phyloP scores from a whole-genome alignment of 2,113 vertebrate genomes.

The Carassius gibelio region DNA sequence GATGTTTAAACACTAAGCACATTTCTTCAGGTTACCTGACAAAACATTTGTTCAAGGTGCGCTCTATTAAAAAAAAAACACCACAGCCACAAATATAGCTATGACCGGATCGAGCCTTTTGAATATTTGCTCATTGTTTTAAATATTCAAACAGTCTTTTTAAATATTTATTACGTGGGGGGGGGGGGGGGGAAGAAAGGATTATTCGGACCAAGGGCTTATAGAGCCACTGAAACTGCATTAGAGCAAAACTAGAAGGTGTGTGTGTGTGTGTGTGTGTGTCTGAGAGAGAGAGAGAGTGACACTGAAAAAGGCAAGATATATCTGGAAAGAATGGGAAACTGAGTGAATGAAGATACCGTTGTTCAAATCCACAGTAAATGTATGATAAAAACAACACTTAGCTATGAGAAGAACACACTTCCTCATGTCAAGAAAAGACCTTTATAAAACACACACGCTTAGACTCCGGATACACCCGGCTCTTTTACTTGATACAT shows the following conservation, averaged over 20 bases:
- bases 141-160: slow-evolving; percentile 19
- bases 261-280: neutral
- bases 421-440: neutral
- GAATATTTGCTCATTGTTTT: slow-evolving; percentile 31
- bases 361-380: neutral
- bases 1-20: neutral
- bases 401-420: neutral
- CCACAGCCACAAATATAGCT: neutral
- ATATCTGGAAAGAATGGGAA: neutral
- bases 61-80: neutral
- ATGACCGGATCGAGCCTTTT: slow-evolving; percentile 10
- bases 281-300: neutral
- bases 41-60: neutral
- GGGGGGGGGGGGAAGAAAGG: neutral
- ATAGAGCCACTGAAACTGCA: slow-evolving; percentile 1
- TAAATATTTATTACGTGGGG: slow-evolving; percentile 43
- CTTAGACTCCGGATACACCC: slow-evolving; percentile 27
- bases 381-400: neutral
- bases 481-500: slow-evolving; percentile 39
- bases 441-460: slow-evolving; percentile 8
- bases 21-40: neutral
- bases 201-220: slow-evolving; percentile 31
- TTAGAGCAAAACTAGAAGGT: slow-evolving; percentile 14
- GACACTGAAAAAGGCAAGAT: neutral
- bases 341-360: neutral